Percentiles rank a stretch among this genome's conserved stretches.
Evolutionary conservation across 2,888 invertebrate genomes (phyloP).

Genomic region (Tinea semifulvella): DNA sequence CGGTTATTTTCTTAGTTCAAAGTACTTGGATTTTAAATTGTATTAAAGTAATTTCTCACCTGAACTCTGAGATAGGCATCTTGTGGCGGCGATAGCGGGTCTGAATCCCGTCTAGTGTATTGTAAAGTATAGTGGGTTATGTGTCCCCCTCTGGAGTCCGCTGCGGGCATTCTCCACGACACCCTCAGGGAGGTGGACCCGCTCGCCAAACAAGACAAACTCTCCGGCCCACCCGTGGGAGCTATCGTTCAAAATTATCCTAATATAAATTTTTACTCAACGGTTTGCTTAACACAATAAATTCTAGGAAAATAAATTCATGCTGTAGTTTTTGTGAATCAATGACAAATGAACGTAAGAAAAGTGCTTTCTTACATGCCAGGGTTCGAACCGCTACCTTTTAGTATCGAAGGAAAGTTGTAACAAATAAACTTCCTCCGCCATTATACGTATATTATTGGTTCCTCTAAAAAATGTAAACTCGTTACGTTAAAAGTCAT

Average conservation of each 20-base stretch:
- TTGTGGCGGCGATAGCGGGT: constrained; percentile 46
- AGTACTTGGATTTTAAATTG: not conserved
- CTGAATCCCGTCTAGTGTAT: constrained; percentile 47
- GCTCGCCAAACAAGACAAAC: constrained; percentile 75
- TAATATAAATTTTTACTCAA: too few relatives aligned
- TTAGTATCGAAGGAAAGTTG: too few relatives aligned
- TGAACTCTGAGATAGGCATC: constrained; percentile 53
- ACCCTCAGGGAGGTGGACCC: constrained; percentile 81
- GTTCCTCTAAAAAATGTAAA: constrained; percentile 6
- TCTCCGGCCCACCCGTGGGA: constrained; percentile 79
- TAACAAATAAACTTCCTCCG: too few relatives aligned
- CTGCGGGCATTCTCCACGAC: constrained; percentile 76
- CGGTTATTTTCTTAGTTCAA: too few relatives aligned
- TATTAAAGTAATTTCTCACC: too few relatives aligned
- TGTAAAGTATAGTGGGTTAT: constrained; percentile 58
- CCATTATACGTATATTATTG: not conserved
- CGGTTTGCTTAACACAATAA: too few relatives aligned
- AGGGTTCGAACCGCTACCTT: too few relatives aligned
- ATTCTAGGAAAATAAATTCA: too few relatives aligned
- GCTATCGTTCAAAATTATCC: constrained; percentile 51
- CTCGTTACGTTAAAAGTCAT: not conserved
- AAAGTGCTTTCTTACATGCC: too few relatives aligned
- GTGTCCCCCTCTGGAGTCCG: constrained; percentile 74
- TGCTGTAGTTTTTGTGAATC: too few relatives aligned
- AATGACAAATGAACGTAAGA: too few relatives aligned